Evolutionary conservation across 1,140 invertebrate species (phyloP).

Genomic region (Aphis craccivora): DNA sequence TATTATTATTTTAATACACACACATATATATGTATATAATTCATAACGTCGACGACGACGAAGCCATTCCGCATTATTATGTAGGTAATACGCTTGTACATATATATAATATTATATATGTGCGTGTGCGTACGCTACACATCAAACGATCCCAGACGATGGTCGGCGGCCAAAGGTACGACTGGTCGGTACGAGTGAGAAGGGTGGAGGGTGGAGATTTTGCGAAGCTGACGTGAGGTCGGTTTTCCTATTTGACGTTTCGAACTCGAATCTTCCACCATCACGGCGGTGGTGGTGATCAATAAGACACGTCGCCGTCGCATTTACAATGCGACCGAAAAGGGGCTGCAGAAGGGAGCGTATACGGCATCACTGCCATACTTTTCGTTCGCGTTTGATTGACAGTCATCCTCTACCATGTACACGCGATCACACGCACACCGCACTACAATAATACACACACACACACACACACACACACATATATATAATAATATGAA

Average conservation of each 20-base stretch:
- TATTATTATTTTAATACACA: no score
- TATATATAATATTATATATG: background rate
- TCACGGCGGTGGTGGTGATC: background rate
- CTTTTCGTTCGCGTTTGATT: background rate
- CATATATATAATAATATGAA: background rate
- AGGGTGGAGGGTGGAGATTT: background rate
- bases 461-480: background rate
- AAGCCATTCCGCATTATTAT: background rate
- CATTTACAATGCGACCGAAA: background rate
- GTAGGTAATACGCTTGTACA: background rate
- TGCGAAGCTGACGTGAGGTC: background rate
- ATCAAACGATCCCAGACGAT: background rate
- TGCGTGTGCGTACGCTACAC: background rate
- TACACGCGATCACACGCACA: background rate
- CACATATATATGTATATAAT: no score
- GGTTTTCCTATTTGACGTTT: constrained; percentile 9
- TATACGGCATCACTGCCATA: background rate
- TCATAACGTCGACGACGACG: background rate
- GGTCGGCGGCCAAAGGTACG: background rate
- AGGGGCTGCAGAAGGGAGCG: background rate
- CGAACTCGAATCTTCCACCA: background rate
- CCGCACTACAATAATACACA: background rate
- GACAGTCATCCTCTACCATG: constrained; percentile 25
- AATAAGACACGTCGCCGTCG: background rate
- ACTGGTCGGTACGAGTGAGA: background rate